Percentiles rank a stretch among this genome's conserved stretches.
Conservation (phyloP, 2,797 vertebrate species). For the Oophaga sylvatica region DNA sequence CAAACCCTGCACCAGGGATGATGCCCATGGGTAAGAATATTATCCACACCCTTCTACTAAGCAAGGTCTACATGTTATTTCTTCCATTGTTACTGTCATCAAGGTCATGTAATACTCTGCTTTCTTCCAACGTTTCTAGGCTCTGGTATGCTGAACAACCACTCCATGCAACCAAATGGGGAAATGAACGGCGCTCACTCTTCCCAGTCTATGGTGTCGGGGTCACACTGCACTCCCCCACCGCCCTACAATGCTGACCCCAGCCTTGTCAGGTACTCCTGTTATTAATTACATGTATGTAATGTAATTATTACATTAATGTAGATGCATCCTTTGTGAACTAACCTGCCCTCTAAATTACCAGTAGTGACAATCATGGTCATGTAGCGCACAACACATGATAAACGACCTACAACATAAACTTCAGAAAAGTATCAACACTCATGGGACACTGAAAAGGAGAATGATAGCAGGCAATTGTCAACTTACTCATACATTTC, state of each 20-base stretch:
- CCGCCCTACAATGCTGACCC: slow-evolving; percentile 96
- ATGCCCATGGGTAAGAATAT: slow-evolving; percentile 85
- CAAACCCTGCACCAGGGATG: slow-evolving; percentile 73
- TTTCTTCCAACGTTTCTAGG: slow-evolving; percentile 73
- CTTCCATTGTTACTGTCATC: too few species aligned
- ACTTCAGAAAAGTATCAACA: too few species aligned
- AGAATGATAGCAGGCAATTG: neutral
- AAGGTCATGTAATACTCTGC: neutral
- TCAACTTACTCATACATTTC: neutral
- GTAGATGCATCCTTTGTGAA: neutral
- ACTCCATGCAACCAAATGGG: slow-evolving; percentile 87
- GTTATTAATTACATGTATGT: slow-evolving; percentile 13
- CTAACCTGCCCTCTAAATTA: neutral
- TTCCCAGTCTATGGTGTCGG: slow-evolving; percentile 88
- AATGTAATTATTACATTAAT: too few species aligned
- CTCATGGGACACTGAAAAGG: neutral
- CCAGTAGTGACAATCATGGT: neutral
- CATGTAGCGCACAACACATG: neutral
- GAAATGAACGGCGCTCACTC: slow-evolving; percentile 90
- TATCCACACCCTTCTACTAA: neutral
- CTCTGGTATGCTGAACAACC: slow-evolving; percentile 85
- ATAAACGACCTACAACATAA: neutral
- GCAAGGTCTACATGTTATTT: neutral
- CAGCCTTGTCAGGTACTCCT: slow-evolving; percentile 93
- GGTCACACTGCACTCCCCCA: slow-evolving; percentile 94